Evolutionary conservation across 2,888 invertebrate species (phyloP), one percentile per base, ranked within the genome.

Genomic region (Parnassius mnemosyne): DNA sequence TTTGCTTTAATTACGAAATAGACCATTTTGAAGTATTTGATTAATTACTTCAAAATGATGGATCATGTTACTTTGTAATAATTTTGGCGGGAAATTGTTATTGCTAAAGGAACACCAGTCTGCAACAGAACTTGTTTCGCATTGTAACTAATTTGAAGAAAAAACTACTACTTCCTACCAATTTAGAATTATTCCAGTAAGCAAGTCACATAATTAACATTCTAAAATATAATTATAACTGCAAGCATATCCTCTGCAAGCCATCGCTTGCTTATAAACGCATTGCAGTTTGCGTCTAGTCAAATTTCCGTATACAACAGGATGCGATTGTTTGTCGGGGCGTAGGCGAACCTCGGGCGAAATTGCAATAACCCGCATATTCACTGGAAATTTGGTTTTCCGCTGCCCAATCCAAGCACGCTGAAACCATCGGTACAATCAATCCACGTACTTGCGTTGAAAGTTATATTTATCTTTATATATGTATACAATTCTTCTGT

Each of bases 281-380:
- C 58, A 47, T 53, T 53, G 53, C 47, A 9, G 13, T 3, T 53
- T 47, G 7, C 13, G 44, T 47, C 43, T 43, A 42, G 53, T 10
- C 12, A 12, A 13, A 53, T 60, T 59, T 41, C 42, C 53, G 34
- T 25, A 47, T 44, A 46, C 25, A 60, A 46, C 49, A 60, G 53
- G 61, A 61, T 52, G 52, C 52, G 10, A n/a, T 46, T 20, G 47
- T 53, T n/a, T 61, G 47, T 11, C 54, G 25, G 53, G 16, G 59
- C 34, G 55, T 46, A 12, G 46, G 54, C 43, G 44, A 10, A 41
- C 25, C 42, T 13, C 34, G 9, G 52, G 9, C 42, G 41, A 61
- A 47, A 57, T 47, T 49, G 55, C 54, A 60, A 60, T 50, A 49
- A 12, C 54, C 60, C 60, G 60, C 54, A 60, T 60, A n/a, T 49